These are phyloP conservation scores for Rhagologus leucostigma DNA, from an alignment of 2,113 vertebrate species.

Conservation along the genomic window DNA sequence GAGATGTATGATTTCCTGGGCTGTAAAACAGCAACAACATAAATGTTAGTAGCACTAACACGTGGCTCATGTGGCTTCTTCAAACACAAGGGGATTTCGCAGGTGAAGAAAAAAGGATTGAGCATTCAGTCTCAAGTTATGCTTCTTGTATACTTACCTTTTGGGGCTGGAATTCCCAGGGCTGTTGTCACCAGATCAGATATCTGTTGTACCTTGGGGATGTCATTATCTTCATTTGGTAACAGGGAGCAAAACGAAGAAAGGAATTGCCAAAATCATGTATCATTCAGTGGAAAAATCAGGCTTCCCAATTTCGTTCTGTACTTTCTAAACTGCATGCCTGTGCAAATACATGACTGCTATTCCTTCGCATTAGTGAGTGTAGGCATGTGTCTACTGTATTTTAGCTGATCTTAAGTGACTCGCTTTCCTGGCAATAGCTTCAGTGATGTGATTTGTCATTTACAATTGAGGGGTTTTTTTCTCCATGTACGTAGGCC, in stretches of 20 bases:
- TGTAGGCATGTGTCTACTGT: background rate
- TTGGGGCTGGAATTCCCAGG: background rate
- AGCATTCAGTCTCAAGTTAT: background rate
- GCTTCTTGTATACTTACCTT: background rate
- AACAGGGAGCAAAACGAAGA: background rate
- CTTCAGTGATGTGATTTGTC: background rate
- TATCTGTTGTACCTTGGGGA: background rate
- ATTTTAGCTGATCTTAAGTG: background rate
- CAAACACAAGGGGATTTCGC: background rate
- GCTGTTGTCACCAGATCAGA: background rate
- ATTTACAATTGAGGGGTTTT: background rate
- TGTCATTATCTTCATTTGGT: background rate
- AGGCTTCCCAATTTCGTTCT: background rate
- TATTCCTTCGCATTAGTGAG: background rate
- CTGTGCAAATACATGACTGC: background rate
- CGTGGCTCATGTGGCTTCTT: rapidly evolving
- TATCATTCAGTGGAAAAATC: background rate
- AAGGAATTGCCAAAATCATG: background rate
- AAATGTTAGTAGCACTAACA: background rate
- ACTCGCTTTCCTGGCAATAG: background rate
- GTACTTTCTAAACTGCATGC: background rate
- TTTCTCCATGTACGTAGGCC: background rate
- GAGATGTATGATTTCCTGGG: background rate
- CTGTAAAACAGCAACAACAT: background rate
- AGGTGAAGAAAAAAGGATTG: background rate